These are phyloP conservation scores for Abrostola triplasia DNA, from an alignment of 2,888 invertebrate species.

Conservation along the genomic window DNA sequence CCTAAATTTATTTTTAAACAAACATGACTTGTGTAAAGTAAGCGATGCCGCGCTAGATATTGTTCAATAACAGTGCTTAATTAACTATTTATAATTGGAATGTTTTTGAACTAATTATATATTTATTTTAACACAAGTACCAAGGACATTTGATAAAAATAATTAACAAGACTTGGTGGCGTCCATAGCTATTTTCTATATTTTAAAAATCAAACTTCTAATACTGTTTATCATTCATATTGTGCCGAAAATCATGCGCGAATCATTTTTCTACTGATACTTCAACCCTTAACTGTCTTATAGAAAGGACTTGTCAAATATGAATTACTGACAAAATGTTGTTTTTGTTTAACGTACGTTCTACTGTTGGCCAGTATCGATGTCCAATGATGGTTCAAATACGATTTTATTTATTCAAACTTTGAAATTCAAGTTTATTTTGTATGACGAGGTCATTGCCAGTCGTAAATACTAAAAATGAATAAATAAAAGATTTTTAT, in stretches of 20 bases:
- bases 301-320: conserved; percentile 4
- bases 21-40: conserved; percentile 6
- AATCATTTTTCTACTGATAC: conserved; percentile 29
- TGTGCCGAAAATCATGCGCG: not conserved
- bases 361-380: conserved; percentile 8
- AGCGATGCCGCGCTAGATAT: conserved; percentile 12
- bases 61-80: conserved; percentile 6
- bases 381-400: conserved; percentile 15
- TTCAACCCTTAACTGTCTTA: conserved; percentile 6
- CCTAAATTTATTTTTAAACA: conserved; percentile 9
- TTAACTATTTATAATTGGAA: conserved; percentile 22
- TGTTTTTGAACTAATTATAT: conserved; percentile 43
- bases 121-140: conserved; percentile 41
- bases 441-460: conserved; percentile 27
- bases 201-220: not conserved
- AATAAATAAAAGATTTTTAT: conserved; percentile 63
- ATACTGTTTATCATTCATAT: not conserved
- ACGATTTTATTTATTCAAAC: conserved; percentile 7
- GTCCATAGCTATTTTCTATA: too few species aligned
- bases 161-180: not conserved
- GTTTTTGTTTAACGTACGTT: conserved; percentile 16
- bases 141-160: conserved; percentile 24
- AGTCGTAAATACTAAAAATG: conserved; percentile 28
- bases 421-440: conserved; percentile 27
- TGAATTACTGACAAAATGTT: conserved; percentile 3